Evolutionary conservation across 2,113 vertebrate genomes (phyloP).

Genomic region (Solenodon paradoxus): DNA sequence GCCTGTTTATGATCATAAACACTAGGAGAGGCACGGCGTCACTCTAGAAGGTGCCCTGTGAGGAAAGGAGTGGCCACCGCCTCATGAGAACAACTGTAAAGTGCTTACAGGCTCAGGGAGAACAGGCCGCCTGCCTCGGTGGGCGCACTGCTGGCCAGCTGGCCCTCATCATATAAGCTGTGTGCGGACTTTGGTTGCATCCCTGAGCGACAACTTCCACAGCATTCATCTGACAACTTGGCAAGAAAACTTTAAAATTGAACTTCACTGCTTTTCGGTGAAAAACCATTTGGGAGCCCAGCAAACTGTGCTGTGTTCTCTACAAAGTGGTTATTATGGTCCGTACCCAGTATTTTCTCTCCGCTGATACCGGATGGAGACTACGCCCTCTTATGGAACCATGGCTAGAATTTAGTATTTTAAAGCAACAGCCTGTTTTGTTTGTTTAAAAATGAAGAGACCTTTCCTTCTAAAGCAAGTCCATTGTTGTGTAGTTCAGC

Average conservation of each 20-base stretch:
- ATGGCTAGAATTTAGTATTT: slow-evolving; percentile 5
- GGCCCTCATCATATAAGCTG: too few relatives aligned
- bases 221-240: neutral
- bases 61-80: too few relatives aligned
- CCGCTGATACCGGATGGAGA: neutral
- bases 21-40: too few relatives aligned
- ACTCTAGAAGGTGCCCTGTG: too few relatives aligned
- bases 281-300: neutral
- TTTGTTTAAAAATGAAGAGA: neutral
- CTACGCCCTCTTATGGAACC: neutral
- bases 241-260: neutral
- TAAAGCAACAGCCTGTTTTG: neutral
- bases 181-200: too few relatives aligned
- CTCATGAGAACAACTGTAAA: too few relatives aligned
- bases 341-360: neutral
- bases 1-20: too few relatives aligned
- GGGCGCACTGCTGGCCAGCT: too few relatives aligned
- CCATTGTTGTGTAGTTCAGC: neutral
- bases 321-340: neutral
- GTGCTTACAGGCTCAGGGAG: too few relatives aligned
- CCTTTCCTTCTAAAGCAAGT: neutral
- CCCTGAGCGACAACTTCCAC: neutral
- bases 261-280: neutral
- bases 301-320: neutral
- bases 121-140: too few relatives aligned